Evolutionary conservation across 2,888 invertebrate species (phyloP), one percentile per base, ranked within the genome.

Genomic region (Zelleria hepariella): DNA sequence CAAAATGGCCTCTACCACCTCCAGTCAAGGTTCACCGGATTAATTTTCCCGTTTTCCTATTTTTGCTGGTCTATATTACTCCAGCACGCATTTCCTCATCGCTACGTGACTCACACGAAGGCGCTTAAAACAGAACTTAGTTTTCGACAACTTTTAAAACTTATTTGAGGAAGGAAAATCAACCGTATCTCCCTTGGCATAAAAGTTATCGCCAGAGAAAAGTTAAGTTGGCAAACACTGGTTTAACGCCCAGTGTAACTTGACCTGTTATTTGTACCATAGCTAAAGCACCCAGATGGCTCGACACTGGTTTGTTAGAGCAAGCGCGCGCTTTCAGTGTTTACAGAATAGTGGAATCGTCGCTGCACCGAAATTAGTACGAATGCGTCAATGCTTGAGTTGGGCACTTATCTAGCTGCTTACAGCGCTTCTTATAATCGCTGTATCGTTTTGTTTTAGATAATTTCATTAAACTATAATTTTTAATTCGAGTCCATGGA

Each of bases 321-420:
- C 71, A 74, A 67, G 77, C 77, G 71, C 73, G 32, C 71, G 76
- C 66, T 42, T 42, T 42, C 32, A 77, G 73, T 87, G 87, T 87
- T 88, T 87, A 88, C 87, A 86, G 86, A 86, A 87, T 75, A 82
- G 80, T 78, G 87, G 86, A 86, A 86, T 86, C 83, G 80, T 73
- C 77, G 81, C 81, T 86, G 86, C 86, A 88, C 84, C 85, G 83
- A 85, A 86, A 83, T 88, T 87, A 88, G 87, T 88, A 80, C 82
- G 83, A 78, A 83, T 86, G 86, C 86, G 87, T 86, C 87, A 87
- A 86, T 85, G 86, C 75, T 72, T 20, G 32, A 1, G 32, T 42
- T 2, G 3, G 15, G 15, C 32, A 15, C 32, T 42, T 10, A 10
- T 2, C 3, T 10, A 15, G 1, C 32, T 15, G 32, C 32, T 42